Evolutionary conservation across 2,797 vertebrate species (phyloP).

Genomic region (Acanthiza pusilla): DNA sequence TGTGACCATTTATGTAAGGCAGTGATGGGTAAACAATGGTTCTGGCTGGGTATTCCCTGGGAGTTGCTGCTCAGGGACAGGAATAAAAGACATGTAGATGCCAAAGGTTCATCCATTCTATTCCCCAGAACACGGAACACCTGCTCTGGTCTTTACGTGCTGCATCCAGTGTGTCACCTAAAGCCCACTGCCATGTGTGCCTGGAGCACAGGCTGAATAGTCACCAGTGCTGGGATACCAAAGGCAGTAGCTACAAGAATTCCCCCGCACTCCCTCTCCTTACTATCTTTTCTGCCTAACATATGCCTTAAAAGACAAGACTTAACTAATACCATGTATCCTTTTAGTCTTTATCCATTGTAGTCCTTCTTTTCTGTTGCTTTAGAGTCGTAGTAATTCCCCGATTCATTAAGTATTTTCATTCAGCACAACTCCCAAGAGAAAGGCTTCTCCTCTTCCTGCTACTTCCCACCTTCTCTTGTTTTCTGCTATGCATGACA

Average conservation of each 20-base stretch:
- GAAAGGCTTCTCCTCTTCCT: neutral
- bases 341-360: neutral
- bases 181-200: neutral
- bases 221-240: neutral
- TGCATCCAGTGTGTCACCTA: too few relatives aligned
- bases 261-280: neutral
- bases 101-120: neutral
- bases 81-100: neutral
- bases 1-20: neutral
- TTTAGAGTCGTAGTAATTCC: neutral
- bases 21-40: neutral
- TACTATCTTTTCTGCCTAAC: neutral
- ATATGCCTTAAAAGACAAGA: neutral
- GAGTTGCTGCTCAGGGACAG: neutral
- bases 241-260: neutral
- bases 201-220: neutral
- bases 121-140: accelerated
- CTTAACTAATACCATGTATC: neutral
- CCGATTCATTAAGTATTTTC: neutral
- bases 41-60: neutral
- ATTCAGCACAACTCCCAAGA: neutral
- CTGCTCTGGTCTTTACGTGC: neutral
- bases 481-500: neutral
- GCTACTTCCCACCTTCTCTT: neutral
- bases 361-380: neutral